Percentiles rank a stretch among this genome's conserved stretches.
These are phyloP conservation scores for Drosophila sechellia DNA, from an alignment of 1,140 invertebrate genomes.

Conservation along the genomic window DNA sequence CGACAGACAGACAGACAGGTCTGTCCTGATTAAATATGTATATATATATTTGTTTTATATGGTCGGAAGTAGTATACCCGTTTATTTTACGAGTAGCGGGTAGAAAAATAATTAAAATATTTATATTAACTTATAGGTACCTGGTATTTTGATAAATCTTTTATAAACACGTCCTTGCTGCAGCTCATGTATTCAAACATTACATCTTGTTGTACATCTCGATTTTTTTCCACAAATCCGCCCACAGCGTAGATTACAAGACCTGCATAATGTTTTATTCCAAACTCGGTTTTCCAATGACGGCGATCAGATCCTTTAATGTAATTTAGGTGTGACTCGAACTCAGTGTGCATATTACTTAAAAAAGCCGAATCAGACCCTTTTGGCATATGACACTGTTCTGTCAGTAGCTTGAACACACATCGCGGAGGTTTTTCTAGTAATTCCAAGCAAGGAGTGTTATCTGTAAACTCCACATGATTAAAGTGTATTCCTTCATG, in stretches of 20 bases:
- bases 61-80: too few species aligned
- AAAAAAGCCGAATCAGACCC: slow-evolving; percentile 96
- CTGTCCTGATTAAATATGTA: too few species aligned
- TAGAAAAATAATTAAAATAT: neutral
- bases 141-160: slow-evolving; percentile 94
- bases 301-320: slow-evolving; percentile 94
- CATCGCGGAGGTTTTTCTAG: slow-evolving; percentile 96
- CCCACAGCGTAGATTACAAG: slow-evolving; percentile 95
- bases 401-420: slow-evolving; percentile 93
- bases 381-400: slow-evolving; percentile 97
- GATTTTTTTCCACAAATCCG: slow-evolving; percentile 99
- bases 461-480: slow-evolving; percentile 96
- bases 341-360: slow-evolving; percentile 95
- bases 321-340: slow-evolving; percentile 93
- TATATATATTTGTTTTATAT: too few species aligned
- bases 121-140: slow-evolving; percentile 67
- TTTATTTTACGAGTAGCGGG: too few species aligned
- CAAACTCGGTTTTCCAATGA: slow-evolving; percentile 96
- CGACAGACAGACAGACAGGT: too few species aligned
- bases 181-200: slow-evolving; percentile 96
- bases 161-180: slow-evolving; percentile 94
- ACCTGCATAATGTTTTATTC: slow-evolving; percentile 97
- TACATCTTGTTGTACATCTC: slow-evolving; percentile 97
- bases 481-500: slow-evolving; percentile 95
- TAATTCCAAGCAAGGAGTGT: slow-evolving; percentile 94